Base-by-base conservation (phyloP, 35 echinoderm and acorn worm species). In the Stichopus chloronotus region DNA sequence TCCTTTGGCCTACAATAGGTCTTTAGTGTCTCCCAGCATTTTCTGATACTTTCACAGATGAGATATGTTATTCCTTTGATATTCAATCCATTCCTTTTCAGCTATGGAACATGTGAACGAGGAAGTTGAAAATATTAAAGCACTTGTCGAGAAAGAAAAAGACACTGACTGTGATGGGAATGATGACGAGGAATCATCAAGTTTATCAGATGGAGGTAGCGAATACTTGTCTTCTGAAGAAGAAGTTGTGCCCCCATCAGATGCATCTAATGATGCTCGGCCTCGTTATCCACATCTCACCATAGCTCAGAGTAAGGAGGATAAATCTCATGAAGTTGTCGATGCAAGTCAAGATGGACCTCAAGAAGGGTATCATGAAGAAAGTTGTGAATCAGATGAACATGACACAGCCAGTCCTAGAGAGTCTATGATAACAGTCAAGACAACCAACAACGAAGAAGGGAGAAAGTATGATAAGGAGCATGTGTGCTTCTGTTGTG, bases 401-500 rank as follows among this genome's bases (percentile, higher is more conserved):
- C 5, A 17, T 61, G 87, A 63, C 14, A 23, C 65, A 54, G 60
- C 7, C 71, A 52, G 10, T n/a, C 23, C 6, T 89, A 25, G 65
- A 12, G 4, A 16, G 43, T 52, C 59, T 22, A 53, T 17, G 6
- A 72, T 89, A 5, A 68, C 55, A 69, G 87, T 89, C 55, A 91
- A 60, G 22, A 87, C 95, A 10, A 86, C 95, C 24, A 91, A 81
- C 58, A 79, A 91, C 65, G 55, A 10, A 13, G 93, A 78, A 53
- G 93, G 60, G 19, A 88, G 88, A 54, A 81, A 23, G 1, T 95
- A 57, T 61, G 58, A 95, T 57, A 92, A 95, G 53, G 30, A 53
- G 0, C 84, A 89, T 52, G 87, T 81, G 55, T 95, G 91, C 57
- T 81, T 81, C 4, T 95, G 87, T 53, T 95, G 94, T 90, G n/a